A percentile compares a stretch with the other conserved stretches of the same genome.
Evolutionary conservation across 2,888 invertebrate genomes (phyloP).

Genomic region (Epinotia bilunana): DNA sequence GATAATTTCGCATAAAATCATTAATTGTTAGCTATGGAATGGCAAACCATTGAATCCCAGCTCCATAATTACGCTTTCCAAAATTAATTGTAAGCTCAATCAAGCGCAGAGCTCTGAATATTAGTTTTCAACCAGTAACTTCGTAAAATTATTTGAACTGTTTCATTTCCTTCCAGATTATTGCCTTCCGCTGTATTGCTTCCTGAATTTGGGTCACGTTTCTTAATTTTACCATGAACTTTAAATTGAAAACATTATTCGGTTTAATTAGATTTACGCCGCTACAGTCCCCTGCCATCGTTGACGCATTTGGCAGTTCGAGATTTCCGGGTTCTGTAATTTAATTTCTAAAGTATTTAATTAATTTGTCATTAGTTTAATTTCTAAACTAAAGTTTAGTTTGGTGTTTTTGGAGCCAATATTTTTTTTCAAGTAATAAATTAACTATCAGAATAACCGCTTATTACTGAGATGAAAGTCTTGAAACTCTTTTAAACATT

Average conservation of each 20-base stretch:
- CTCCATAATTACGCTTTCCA: too few species aligned
- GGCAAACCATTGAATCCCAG: too few species aligned
- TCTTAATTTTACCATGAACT: conserved; percentile 5
- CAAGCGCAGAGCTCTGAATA: too few species aligned
- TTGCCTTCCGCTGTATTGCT: neutral
- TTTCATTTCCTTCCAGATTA: neutral
- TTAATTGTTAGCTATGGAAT: too few species aligned
- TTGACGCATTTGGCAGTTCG: neutral
- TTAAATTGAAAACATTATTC: conserved; percentile 3
- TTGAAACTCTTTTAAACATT: too few species aligned
- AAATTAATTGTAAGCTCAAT: too few species aligned
- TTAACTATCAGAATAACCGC: too few species aligned
- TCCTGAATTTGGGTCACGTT: conserved; percentile 7
- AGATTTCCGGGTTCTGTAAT: neutral
- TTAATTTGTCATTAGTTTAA: neutral
- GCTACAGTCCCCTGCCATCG: neutral
- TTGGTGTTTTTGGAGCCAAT: too few species aligned
- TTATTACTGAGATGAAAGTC: too few species aligned
- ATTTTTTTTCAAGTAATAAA: too few species aligned
- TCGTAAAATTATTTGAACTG: neutral
- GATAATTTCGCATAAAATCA: too few species aligned
- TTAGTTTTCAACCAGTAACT: neutral
- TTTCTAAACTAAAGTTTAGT: too few species aligned
- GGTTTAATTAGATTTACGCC: conserved; percentile 4
- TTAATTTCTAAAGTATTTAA: neutral